Base-by-base conservation (phyloP, 1,140 invertebrate genomes). In the Macrosteles quadrilineatus region DNA sequence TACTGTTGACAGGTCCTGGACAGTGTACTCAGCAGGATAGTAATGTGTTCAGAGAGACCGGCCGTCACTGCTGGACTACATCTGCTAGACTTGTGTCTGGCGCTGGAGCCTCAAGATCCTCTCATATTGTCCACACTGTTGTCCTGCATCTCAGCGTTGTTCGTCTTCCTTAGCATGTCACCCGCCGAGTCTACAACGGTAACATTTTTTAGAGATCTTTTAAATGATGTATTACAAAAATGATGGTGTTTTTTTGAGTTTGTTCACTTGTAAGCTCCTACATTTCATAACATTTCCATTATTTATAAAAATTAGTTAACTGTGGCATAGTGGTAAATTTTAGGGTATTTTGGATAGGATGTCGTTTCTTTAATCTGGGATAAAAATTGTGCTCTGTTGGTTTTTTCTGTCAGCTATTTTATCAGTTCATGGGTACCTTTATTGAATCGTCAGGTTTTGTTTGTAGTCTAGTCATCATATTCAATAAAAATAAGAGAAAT, bases 91-190 rank as follows among this genome's bases (percentile, higher is more conserved):
- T 81, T 89, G 50, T 94, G 92, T 76, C 82, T 97, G 25, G 82
- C 84, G 27, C 88, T 91, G 75, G 85, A 91, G 64, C 92, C 92
- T 0, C 83, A 84, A 21, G 88, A 93, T 81, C 88, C 92, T 14
- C 82, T 94, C 55, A 85, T 96, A 27, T 80, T 94, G 14, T 96
- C 93, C 0, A 86, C 89, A 59, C 78, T 95, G 40, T 81, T 97
- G 1, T 96, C 95, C 0, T 94, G 93, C 78, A 92, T 97, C 68
- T 96, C 94, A 19, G 91, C 93, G 0, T 83, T 97, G 0, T 95
- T 96, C 78, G 90, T 95, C 11, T 96, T 96, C 79, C 83, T 97
- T 19, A 93, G 90, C 74, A 94, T 91, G 86, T 91, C 91, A 0
- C 91, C 91, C 19, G 90, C 91, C 73, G 90, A 92, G 68, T 73